A percentile compares a stretch with the other conserved stretches of the same genome.
These are phyloP conservation scores for Gandaritis pyraliata DNA, from an alignment of 2,888 invertebrate species.

Conservation along the genomic window DNA sequence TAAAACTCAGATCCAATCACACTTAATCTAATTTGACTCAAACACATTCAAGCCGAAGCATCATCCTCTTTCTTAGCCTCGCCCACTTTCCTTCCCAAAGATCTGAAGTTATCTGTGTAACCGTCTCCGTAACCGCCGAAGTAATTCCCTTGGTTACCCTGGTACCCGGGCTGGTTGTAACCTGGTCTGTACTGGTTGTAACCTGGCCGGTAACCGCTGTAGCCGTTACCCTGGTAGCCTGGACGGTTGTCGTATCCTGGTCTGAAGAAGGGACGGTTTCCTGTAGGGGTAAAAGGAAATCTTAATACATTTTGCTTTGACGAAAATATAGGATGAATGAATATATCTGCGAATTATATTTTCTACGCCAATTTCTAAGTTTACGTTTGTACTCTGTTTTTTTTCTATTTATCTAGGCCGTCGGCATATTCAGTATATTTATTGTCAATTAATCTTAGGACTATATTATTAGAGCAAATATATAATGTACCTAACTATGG, in stretches of 20 bases:
- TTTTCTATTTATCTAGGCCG: too few relatives aligned
- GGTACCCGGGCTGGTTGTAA: constrained; percentile 45
- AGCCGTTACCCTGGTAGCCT: constrained; percentile 49
- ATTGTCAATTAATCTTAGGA: too few relatives aligned
- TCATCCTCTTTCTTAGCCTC: constrained; percentile 62
- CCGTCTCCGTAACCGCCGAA: constrained; percentile 64
- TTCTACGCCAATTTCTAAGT: too few relatives aligned
- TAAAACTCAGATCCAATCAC: constrained; percentile 25
- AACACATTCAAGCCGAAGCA: constrained; percentile 28
- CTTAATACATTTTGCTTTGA: too few relatives aligned
- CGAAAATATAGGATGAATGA: too few relatives aligned
- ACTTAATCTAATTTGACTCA: not conserved
- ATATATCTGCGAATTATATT: too few relatives aligned
- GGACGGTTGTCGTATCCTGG: constrained; percentile 50
- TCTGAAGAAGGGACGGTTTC: constrained; percentile 59
- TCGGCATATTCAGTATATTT: too few relatives aligned
- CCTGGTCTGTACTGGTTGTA: constrained; percentile 49
- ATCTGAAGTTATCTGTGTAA: constrained; percentile 63
- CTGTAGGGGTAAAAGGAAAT: constrained; percentile 46
- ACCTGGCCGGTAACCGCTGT: constrained; percentile 50
- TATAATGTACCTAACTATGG: too few relatives aligned
- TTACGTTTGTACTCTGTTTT: too few relatives aligned
- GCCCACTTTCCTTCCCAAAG: constrained; percentile 62
- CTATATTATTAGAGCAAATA: too few relatives aligned
- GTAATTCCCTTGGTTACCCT: constrained; percentile 55